phyloP scores from a whole-genome alignment of 2,113 vertebrate genomes.

The Motacilla tschutschensis region DNA sequence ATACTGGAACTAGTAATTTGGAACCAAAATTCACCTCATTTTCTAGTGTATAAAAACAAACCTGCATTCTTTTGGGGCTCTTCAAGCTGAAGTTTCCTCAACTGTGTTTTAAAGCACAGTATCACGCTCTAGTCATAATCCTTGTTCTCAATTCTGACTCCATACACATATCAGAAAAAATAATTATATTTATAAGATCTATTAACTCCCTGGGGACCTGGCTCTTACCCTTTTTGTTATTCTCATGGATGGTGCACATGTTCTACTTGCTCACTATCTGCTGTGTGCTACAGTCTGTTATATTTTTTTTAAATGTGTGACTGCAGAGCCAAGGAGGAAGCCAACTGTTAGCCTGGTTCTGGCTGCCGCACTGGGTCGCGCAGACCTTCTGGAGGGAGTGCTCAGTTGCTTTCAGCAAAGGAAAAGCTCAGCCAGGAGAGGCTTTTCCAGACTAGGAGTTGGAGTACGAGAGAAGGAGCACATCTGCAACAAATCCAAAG shows the following conservation, averaged over 20 bases:
- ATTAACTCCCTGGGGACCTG: background rate
- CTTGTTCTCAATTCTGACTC: background rate
- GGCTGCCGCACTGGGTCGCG: background rate
- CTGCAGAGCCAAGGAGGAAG: background rate
- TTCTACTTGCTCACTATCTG: background rate
- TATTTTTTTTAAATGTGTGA: background rate
- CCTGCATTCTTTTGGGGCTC: background rate
- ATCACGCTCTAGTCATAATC: background rate
- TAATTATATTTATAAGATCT: background rate
- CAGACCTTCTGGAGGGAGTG: conserved; percentile 2
- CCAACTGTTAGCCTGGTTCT: background rate
- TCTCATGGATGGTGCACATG: background rate
- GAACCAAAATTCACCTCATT: background rate
- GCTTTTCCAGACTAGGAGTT: background rate
- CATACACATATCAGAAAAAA: background rate
- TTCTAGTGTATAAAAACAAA: background rate
- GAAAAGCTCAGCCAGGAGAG: background rate
- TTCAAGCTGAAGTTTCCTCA: background rate
- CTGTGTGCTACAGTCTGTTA: background rate
- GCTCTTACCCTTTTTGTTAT: background rate
- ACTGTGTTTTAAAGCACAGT: background rate
- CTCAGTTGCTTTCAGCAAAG: background rate
- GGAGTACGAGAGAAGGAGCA: background rate
- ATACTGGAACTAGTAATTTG: background rate
- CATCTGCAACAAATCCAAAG: background rate